A percentile compares a stretch with the other conserved stretches of the same genome.
phyloP scores from a whole-genome alignment of 2,888 invertebrate species.

The Macaria notata region DNA sequence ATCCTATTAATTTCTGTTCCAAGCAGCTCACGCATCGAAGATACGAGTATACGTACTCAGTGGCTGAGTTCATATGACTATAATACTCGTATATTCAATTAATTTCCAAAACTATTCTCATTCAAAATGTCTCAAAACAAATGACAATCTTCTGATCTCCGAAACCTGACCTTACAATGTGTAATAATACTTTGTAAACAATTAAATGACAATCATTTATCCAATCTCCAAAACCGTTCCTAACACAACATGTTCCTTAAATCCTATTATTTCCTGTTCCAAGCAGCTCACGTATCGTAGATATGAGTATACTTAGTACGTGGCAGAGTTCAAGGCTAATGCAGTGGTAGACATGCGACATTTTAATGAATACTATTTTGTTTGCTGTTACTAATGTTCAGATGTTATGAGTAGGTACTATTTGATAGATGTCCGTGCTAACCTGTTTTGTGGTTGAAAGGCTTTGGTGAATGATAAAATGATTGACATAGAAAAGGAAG shows the following conservation, averaged over 20 bases:
- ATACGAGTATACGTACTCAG: conserved; percentile 8
- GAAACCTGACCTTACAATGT: too few species aligned
- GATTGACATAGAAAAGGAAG: too few species aligned
- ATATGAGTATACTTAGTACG: conserved; percentile 11
- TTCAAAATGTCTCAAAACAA: too few species aligned
- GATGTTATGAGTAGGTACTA: background rate
- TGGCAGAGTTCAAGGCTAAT: conserved; percentile 41
- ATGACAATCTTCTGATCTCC: too few species aligned
- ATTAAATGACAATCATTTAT: too few species aligned
- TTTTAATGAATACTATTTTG: conserved; percentile 12
- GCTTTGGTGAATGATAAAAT: too few species aligned
- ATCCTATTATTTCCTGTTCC: background rate
- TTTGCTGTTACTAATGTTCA: background rate
- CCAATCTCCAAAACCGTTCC: too few species aligned
- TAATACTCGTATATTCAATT: too few species aligned
- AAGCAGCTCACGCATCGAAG: conserved; percentile 8
- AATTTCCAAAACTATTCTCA: too few species aligned
- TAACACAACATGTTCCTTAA: too few species aligned
- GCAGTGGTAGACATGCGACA: conserved; percentile 36
- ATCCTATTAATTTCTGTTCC: background rate
- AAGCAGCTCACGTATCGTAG: conserved; percentile 10
- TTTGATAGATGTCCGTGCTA: background rate
- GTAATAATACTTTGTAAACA: too few species aligned
- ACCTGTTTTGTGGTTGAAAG: too few species aligned
- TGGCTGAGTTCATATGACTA: conserved; percentile 31